These are phyloP conservation scores for Ctenodactylus gundi DNA, from an alignment of 2,113 vertebrate species.

Conservation along the genomic window DNA sequence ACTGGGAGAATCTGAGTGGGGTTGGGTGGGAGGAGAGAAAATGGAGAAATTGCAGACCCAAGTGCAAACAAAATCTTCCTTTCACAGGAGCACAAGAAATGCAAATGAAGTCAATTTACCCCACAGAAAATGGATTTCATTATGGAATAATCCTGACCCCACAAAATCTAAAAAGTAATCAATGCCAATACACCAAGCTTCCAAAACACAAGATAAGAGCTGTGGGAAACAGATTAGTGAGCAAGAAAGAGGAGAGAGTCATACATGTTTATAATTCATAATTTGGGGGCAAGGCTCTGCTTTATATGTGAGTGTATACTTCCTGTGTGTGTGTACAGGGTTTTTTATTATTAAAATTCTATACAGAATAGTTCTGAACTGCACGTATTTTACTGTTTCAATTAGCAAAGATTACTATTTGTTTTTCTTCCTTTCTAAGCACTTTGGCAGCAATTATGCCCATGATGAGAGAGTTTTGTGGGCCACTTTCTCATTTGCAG, in stretches of 20 bases:
- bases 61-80: slow-evolving; percentile 24
- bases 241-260: slow-evolving; percentile 48
- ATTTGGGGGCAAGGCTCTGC: neutral
- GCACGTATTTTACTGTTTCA: slow-evolving; percentile 80
- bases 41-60: neutral
- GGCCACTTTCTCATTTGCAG: slow-evolving; percentile 72
- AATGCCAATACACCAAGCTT: slow-evolving; percentile 61
- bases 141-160: slow-evolving; percentile 73
- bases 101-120: slow-evolving; percentile 54
- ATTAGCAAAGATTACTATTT: slow-evolving; percentile 80
- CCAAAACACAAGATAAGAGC: neutral
- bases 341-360: slow-evolving; percentile 60
- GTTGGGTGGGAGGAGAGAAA: neutral
- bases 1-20: neutral
- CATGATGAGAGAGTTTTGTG: slow-evolving; percentile 63
- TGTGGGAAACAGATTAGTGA: neutral
- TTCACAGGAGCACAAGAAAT: slow-evolving; percentile 51
- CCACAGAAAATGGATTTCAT: slow-evolving; percentile 73
- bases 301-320: neutral
- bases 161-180: slow-evolving; percentile 71
- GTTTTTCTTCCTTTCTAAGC: slow-evolving; percentile 72
- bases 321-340: neutral
- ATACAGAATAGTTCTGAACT: slow-evolving; percentile 64
- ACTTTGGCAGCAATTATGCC: slow-evolving; percentile 75
- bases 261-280: slow-evolving; percentile 57